Evolutionary conservation across 1,140 invertebrate species (phyloP).

Genomic region (Globodera ellingtonae): DNA sequence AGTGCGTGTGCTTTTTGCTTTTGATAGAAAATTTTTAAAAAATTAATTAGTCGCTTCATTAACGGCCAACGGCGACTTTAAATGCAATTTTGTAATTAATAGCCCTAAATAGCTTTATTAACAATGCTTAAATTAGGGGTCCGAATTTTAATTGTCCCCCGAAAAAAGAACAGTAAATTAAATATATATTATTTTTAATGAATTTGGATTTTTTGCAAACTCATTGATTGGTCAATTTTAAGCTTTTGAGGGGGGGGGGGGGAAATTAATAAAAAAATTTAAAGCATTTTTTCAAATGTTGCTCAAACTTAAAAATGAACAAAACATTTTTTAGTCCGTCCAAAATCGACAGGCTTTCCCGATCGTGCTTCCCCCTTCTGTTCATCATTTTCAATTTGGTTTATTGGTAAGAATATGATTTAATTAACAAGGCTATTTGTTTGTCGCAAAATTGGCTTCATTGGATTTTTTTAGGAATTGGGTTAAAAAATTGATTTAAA

Average conservation of each 20-base stretch:
- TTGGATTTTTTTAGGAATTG: not conserved
- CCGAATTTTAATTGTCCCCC: too few relatives aligned
- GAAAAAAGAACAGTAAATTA: too few relatives aligned
- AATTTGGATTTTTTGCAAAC: too few relatives aligned
- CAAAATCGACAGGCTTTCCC: slow-evolving; percentile 93
- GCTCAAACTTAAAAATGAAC: too few relatives aligned
- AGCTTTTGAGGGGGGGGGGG: too few relatives aligned
- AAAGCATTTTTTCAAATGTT: too few relatives aligned
- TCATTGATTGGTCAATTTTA: too few relatives aligned
- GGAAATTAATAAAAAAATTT: too few relatives aligned
- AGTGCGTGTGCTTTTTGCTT: slow-evolving; percentile 6
- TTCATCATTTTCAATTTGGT: slow-evolving; percentile 78
- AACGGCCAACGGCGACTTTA: slow-evolving; percentile 11
- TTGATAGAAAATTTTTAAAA: slow-evolving; percentile 2
- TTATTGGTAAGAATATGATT: slow-evolving; percentile 35
- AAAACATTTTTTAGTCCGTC: slow-evolving; percentile 32
- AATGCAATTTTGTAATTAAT: not conserved
- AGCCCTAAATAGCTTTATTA: too few relatives aligned
- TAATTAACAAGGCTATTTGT: not conserved
- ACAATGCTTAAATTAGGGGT: too few relatives aligned
- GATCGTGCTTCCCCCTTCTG: slow-evolving; percentile 88
- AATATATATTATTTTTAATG: too few relatives aligned
- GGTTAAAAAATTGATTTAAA: too few relatives aligned
- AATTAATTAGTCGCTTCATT: slow-evolving; percentile 13
- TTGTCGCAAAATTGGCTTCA: not conserved